Conservation (phyloP, 2,888 invertebrate genomes). For the Orthosia gothica region DNA sequence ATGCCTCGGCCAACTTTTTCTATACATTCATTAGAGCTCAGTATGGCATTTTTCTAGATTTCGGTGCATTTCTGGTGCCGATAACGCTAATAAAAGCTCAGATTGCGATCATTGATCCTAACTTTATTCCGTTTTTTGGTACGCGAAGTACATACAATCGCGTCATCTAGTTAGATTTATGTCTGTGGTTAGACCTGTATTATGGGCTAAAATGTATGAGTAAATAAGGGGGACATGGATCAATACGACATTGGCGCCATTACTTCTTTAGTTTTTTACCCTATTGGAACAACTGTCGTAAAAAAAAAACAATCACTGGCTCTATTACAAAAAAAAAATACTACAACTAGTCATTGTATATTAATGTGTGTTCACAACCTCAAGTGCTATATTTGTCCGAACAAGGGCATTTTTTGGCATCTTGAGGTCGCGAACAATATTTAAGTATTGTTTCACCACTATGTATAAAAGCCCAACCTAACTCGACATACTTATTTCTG, state of each 20-base stretch:
- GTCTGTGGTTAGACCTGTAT: background rate
- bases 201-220: background rate
- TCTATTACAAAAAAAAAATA: background rate
- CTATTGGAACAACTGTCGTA: background rate
- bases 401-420: no score
- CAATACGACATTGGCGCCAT: constrained; percentile 2
- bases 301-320: background rate
- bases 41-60: no score
- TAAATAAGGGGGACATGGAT: background rate
- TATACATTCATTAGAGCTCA: no score
- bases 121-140: no score
- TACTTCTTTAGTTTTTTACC: background rate
- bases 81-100: no score
- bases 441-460: constrained; percentile 16
- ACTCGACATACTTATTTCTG: background rate
- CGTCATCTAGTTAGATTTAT: no score
- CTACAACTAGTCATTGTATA: background rate
- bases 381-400: background rate
- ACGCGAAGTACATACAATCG: no score
- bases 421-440: constrained; percentile 16
- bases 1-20: no score
- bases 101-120: no score
- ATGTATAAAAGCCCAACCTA: background rate
- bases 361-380: background rate
- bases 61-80: no score